These are phyloP conservation scores for Meteorus cinctellus DNA, from an alignment of 2,888 invertebrate species.

Conservation along the genomic window DNA sequence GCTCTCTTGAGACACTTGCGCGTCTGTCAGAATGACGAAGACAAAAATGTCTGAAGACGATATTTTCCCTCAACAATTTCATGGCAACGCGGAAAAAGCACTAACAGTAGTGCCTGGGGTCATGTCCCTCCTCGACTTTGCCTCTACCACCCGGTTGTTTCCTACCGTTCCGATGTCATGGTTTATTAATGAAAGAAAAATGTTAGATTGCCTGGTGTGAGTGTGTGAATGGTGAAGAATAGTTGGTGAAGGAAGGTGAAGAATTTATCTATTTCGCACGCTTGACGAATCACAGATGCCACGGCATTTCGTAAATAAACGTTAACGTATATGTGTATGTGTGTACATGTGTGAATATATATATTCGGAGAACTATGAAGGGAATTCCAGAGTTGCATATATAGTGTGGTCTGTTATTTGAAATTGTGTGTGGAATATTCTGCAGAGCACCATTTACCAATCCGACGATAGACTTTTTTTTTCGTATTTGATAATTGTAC, in stretches of 20 bases:
- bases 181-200: constrained; percentile 40
- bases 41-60: constrained; percentile 32
- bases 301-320: not conserved
- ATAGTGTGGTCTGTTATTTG: too few species aligned
- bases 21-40: constrained; percentile 34
- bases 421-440: too few species aligned
- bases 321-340: not conserved
- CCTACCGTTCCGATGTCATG: constrained; percentile 24
- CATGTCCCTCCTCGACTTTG: not conserved
- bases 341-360: not conserved
- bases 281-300: constrained; percentile 30
- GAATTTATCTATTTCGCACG: constrained; percentile 37
- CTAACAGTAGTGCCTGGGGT: not conserved
- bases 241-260: constrained; percentile 27
- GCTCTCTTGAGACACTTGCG: constrained; percentile 13
- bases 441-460: too few species aligned
- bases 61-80: constrained; percentile 30
- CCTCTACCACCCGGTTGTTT: not conserved
- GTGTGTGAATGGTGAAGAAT: constrained; percentile 11
- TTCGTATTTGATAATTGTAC: too few species aligned
- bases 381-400: too few species aligned
- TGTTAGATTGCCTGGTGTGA: constrained; percentile 10
- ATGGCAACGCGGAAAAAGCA: constrained; percentile 8
- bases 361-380: too few species aligned
- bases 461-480: too few species aligned